These are phyloP conservation scores for Lysandra coridon DNA, from an alignment of 2,888 invertebrate genomes.

Conservation along the genomic window DNA sequence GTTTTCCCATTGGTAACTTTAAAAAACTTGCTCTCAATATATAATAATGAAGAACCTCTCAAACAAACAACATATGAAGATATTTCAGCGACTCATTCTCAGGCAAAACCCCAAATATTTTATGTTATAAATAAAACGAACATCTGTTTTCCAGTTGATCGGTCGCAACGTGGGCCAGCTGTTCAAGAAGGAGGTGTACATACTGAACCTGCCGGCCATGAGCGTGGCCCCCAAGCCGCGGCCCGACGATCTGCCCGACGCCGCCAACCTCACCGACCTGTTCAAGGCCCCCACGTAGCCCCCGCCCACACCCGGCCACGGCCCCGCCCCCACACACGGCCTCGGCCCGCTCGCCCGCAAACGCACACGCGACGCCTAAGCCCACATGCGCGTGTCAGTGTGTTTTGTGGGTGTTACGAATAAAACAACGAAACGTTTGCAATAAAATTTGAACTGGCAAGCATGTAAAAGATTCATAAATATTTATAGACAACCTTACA, in stretches of 20 bases:
- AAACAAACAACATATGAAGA: too few relatives aligned
- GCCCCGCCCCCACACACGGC: slow-evolving; percentile 54
- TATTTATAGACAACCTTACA: too few relatives aligned
- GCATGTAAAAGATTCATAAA: background rate
- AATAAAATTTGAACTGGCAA: background rate
- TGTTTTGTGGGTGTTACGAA: background rate
- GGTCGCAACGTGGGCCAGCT: slow-evolving; percentile 92
- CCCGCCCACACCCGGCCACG: slow-evolving; percentile 56
- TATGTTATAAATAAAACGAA: background rate
- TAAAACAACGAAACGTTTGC: background rate
- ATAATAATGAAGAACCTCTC: too few relatives aligned
- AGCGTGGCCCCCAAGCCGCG: slow-evolving; percentile 55
- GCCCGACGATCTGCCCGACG: slow-evolving; percentile 59
- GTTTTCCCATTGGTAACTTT: too few relatives aligned
- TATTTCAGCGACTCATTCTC: too few relatives aligned
- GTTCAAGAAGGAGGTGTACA: slow-evolving; percentile 93
- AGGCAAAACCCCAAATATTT: too few relatives aligned
- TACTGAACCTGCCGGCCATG: slow-evolving; percentile 90
- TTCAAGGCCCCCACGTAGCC: slow-evolving; percentile 53
- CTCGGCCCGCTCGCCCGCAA: background rate
- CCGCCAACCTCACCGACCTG: slow-evolving; percentile 59
- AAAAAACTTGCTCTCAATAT: too few relatives aligned
- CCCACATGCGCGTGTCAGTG: too few relatives aligned
- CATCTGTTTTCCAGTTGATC: slow-evolving; percentile 80
- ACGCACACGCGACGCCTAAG: background rate